These are phyloP conservation scores for Momotus momota DNA, from an alignment of 2,797 vertebrate genomes.

Conservation along the genomic window DNA sequence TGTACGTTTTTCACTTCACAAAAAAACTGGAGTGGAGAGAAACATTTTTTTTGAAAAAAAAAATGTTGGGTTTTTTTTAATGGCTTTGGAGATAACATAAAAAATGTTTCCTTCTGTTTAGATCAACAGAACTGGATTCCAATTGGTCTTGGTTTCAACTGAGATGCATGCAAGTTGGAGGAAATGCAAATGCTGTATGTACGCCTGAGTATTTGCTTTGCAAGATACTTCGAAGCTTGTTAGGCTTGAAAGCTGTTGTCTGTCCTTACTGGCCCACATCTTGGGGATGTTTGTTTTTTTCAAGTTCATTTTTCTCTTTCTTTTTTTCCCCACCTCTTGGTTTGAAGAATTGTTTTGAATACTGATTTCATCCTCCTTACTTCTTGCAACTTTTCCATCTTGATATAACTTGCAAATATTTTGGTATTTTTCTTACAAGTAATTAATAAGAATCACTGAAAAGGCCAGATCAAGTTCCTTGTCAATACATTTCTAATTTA, in stretches of 20 bases:
- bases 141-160: constrained; percentile 99
- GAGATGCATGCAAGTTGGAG: constrained; percentile 97
- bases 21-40: rapidly evolving
- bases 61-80: not conserved
- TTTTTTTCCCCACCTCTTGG: rapidly evolving
- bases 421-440: not conserved
- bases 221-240: not conserved
- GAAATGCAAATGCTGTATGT: constrained; percentile 92
- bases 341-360: not conserved
- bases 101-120: constrained; percentile 60
- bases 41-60: not conserved
- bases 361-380: not conserved
- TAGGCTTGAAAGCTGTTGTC: not conserved
- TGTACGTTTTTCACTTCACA: not conserved
- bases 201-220: not conserved
- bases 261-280: not conserved
- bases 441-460: not conserved
- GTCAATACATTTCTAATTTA: not conserved
- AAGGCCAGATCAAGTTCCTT: not conserved
- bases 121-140: constrained; percentile 95
- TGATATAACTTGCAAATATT: not conserved
- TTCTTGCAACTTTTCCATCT: not conserved
- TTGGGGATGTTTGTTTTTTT: not conserved
- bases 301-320: not conserved
- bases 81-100: not conserved